Evolutionary conservation across 23 tunicate genomes (phyloP).

Genomic region (Aplidium turbinatum): DNA sequence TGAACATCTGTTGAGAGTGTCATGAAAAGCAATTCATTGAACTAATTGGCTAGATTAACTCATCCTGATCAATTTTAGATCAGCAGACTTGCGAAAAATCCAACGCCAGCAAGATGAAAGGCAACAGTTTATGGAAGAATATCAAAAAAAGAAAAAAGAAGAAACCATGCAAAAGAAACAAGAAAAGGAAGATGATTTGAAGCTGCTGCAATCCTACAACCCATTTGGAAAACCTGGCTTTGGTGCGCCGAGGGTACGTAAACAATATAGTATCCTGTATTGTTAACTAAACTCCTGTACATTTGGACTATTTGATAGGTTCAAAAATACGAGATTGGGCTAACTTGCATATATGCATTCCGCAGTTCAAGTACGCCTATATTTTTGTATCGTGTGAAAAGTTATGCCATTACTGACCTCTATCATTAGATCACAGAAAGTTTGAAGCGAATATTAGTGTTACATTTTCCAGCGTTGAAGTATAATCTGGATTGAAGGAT

Average conservation of each 20-base stretch:
- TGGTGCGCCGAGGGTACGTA: slow-evolving; percentile 84
- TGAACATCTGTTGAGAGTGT: too few relatives aligned
- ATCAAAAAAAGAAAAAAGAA: slow-evolving; percentile 36
- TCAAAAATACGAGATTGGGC: not conserved
- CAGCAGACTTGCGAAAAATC: slow-evolving; percentile 64
- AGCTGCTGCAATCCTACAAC: slow-evolving; percentile 49
- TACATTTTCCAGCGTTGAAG: too few relatives aligned
- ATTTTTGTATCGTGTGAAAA: too few relatives aligned
- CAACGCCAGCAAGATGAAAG: slow-evolving; percentile 67
- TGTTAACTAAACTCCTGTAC: not conserved
- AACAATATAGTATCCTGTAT: too few relatives aligned
- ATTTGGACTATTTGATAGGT: not conserved
- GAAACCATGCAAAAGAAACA: slow-evolving; percentile 30
- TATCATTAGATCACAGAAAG: too few relatives aligned
- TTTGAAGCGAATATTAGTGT: too few relatives aligned
- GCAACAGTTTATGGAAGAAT: slow-evolving; percentile 51
- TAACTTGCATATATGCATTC: not conserved
- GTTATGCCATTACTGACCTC: too few relatives aligned
- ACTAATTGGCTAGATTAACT: too few relatives aligned
- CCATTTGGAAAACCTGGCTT: slow-evolving; percentile 91
- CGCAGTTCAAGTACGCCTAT: too few relatives aligned
- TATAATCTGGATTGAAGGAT: not conserved
- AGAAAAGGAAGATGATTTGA: slow-evolving; percentile 72
- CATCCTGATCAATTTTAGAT: too few relatives aligned
- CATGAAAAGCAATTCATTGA: too few relatives aligned